Evolutionary conservation across 2,113 vertebrate species (phyloP).

Genomic region (Thalassoma bifasciatum): DNA sequence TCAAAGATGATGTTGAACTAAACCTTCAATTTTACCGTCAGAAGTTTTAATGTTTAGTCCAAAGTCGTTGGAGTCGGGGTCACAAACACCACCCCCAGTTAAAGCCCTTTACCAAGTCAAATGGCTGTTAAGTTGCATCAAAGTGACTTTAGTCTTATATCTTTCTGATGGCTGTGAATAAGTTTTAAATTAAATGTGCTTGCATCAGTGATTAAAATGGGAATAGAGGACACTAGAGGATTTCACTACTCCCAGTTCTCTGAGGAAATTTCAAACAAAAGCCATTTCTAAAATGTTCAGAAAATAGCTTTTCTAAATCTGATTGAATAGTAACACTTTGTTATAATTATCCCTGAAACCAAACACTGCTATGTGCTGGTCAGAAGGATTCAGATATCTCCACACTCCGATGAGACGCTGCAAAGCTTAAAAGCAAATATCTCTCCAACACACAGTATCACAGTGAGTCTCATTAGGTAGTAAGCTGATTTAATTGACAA

Average conservation of each 20-base stretch:
- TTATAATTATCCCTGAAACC: constrained; percentile 11
- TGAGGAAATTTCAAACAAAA: background rate
- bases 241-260: background rate
- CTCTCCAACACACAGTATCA: background rate
- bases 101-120: no score
- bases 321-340: constrained; percentile 3
- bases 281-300: background rate
- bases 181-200: background rate
- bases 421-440: constrained; percentile 18
- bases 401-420: background rate
- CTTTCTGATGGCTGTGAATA: no score
- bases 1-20: no score
- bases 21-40: no score
- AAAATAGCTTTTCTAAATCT: background rate
- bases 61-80: no score
- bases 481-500: background rate
- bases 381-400: constrained; percentile 25
- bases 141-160: no score
- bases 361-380: constrained; percentile 24
- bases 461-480: constrained; percentile 6
- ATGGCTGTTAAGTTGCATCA: no score
- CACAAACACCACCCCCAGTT: no score
- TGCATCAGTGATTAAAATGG: background rate
- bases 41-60: no score
- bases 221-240: background rate